Percentiles rank a stretch among this genome's conserved stretches.
Conservation (phyloP, 2,797 vertebrate genomes). For the Sebastes wilsoni region DNA sequence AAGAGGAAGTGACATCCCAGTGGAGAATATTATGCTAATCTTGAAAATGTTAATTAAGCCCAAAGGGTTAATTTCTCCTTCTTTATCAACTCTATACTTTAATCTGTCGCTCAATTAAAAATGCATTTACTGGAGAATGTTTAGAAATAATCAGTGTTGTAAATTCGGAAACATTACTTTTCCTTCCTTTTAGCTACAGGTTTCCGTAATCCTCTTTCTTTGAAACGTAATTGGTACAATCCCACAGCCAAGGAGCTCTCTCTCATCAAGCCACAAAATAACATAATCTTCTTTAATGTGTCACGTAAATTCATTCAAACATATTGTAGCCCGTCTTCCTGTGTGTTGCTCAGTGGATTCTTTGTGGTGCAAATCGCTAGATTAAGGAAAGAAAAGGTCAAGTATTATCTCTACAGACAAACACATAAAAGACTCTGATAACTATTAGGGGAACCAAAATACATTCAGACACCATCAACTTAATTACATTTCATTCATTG, state of each 20-base stretch:
- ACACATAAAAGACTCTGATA: background rate
- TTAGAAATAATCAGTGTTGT: constrained; percentile 67
- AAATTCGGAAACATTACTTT: constrained; percentile 58
- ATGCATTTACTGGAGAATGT: constrained; percentile 54
- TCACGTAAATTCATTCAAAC: constrained; percentile 6
- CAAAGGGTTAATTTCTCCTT: constrained; percentile 79
- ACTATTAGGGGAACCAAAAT: constrained; percentile 19
- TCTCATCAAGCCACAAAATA: constrained; percentile 34
- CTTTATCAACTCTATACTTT: constrained; percentile 67
- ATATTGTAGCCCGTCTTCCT: background rate
- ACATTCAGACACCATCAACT: constrained; percentile 28
- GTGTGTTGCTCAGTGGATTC: background rate
- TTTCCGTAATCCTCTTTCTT: constrained; percentile 74
- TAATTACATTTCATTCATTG: constrained; percentile 27
- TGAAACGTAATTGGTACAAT: constrained; percentile 70
- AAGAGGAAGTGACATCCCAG: constrained; percentile 70
- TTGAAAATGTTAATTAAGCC: constrained; percentile 81
- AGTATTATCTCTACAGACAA: constrained; percentile 2
- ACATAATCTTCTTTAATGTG: constrained; percentile 45
- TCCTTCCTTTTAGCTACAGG: constrained; percentile 65
- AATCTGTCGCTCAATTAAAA: constrained; percentile 69
- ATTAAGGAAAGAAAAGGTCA: constrained; percentile 7
- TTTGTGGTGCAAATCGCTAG: constrained; percentile 8
- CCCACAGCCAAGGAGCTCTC: constrained; percentile 41
- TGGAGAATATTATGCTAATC: constrained; percentile 80